phyloP scores from a whole-genome alignment of 2,797 vertebrate species.

The Emydoidea blandingii region DNA sequence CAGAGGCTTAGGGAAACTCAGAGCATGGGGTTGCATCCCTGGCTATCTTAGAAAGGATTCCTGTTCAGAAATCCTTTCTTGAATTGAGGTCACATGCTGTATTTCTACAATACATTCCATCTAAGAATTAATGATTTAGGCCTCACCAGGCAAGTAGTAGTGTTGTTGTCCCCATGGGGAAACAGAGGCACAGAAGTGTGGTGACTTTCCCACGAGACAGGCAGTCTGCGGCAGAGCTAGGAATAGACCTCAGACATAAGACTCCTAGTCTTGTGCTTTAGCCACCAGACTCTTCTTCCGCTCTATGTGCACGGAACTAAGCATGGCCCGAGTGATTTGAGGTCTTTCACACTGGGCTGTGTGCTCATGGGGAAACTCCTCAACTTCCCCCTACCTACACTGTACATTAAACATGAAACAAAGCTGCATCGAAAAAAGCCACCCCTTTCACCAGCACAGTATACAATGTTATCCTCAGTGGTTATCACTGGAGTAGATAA shows the following conservation, averaged over 20 bases:
- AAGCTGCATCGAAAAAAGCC: not conserved
- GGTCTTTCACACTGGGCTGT: not conserved
- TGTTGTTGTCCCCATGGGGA: not conserved
- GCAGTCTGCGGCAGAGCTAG: not conserved
- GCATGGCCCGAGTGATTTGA: not conserved
- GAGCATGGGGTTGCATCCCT: no score
- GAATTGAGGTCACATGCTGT: not conserved
- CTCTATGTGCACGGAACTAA: not conserved
- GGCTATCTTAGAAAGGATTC: no score
- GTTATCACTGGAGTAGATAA: not conserved
- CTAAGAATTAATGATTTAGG: not conserved
- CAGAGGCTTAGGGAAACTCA: no score
- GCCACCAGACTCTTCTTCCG: not conserved
- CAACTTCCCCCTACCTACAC: not conserved
- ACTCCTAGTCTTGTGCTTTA: not conserved
- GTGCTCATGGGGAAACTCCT: not conserved
- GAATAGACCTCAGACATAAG: not conserved
- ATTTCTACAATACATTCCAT: not conserved
- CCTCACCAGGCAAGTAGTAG: not conserved
- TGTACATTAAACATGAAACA: not conserved
- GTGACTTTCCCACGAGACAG: not conserved
- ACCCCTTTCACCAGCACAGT: not conserved
- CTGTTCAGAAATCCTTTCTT: not conserved
- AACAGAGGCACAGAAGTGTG: not conserved
- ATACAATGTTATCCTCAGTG: not conserved